These are phyloP conservation scores for Amphiura filiformis DNA, from an alignment of 35 echinoderm and acorn worm genomes.

Conservation along the genomic window DNA sequence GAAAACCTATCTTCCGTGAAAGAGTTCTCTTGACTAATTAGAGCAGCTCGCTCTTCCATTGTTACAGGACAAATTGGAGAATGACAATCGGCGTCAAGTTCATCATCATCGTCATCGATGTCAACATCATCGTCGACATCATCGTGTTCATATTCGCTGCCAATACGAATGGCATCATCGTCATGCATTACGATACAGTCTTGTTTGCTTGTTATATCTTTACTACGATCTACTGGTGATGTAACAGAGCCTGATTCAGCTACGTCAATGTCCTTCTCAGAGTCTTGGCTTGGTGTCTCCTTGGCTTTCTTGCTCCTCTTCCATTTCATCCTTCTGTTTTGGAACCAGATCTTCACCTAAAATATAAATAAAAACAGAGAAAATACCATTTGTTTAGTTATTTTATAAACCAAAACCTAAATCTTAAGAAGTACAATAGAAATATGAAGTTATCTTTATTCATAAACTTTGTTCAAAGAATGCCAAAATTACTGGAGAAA, in stretches of 20 bases:
- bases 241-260: background rate
- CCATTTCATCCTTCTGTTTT: slow-evolving; percentile 99
- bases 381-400: background rate
- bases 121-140: background rate
- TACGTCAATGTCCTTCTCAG: background rate
- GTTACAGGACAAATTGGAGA: background rate
- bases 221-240: too few relatives aligned
- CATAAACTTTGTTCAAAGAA: too few relatives aligned
- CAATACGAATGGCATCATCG: background rate
- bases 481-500: too few relatives aligned
- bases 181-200: background rate
- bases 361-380: background rate
- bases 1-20: background rate
- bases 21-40: background rate
- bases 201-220: background rate
- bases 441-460: too few relatives aligned
- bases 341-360: slow-evolving; percentile 98
- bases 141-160: background rate
- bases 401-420: background rate
- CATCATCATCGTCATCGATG: background rate
- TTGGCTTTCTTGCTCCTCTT: slow-evolving; percentile 95
- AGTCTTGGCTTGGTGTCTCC: slow-evolving; percentile 47
- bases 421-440: too few relatives aligned
- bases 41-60: background rate
- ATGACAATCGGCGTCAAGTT: background rate